Conservation (phyloP, 2,113 vertebrate species). For the Recurvirostra avosetta region DNA sequence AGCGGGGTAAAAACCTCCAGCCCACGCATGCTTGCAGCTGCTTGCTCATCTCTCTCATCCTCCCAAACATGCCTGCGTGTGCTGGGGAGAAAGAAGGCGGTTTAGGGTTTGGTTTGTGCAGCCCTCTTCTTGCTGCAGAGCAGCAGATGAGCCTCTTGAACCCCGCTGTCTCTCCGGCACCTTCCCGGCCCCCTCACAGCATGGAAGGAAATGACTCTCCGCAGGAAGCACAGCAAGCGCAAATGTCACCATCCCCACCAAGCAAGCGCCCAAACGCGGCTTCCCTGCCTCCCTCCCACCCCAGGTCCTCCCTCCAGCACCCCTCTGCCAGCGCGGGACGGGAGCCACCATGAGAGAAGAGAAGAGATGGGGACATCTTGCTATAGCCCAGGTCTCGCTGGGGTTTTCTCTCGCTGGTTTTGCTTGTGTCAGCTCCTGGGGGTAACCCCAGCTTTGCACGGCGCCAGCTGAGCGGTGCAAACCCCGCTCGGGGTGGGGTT, state of each 20-base stretch:
- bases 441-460: background rate
- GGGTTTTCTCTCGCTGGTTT: background rate
- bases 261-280: rapidly evolving
- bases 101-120: background rate
- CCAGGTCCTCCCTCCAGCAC: background rate
- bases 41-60: background rate
- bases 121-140: background rate
- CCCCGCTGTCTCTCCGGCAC: background rate
- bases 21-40: constrained; percentile 26
- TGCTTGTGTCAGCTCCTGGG: background rate
- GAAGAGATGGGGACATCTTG: background rate
- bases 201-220: background rate
- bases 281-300: background rate
- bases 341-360: background rate
- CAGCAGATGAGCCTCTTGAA: background rate
- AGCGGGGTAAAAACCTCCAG: background rate
- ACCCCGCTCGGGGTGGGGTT: background rate
- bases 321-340: rapidly evolving
- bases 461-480: background rate
- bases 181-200: background rate
- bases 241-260: background rate
- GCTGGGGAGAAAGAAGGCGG: background rate
- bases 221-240: background rate
- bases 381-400: background rate
- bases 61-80: background rate